Base-by-base conservation (phyloP, 2,797 vertebrate genomes). In the Threskiornis aethiopicus region DNA sequence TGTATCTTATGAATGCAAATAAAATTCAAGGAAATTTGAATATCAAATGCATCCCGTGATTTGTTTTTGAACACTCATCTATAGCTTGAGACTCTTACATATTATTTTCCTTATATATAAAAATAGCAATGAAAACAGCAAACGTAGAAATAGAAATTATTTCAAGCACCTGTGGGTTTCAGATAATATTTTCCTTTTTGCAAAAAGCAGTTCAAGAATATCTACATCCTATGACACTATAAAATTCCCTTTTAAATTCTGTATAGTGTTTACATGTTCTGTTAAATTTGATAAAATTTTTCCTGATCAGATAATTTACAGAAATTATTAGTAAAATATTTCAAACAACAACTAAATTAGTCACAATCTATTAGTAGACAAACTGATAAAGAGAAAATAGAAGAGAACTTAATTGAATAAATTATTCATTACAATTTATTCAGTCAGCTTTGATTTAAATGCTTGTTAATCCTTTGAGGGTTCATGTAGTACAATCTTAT, bases 391-490 rank as follows among this genome's bases (percentile, higher is more conserved):
- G 77, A 89, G 62, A 87, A 90, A 91, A 93, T n/a, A 90, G 80
- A 84, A 90, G 31, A 70, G 2, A 96, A 92, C 62, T 89, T 97
- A 94, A 95, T 73, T 83, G 71, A 90, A 96, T 93, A 96, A 94
- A 95, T 94, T 85, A 94, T 96, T 96, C 77, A 93, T 79, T 80
- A 64, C 13, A 47, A 67, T 92, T 92, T 93, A 85, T 90, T 93
- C 90, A 92, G 84, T 77, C 52, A 83, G 61, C 41, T 92, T 94
- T 93, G 49, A 96, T 92, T 97, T 80, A 94, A 92, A 96, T 90
- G 84, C 29, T 80, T 94, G 81, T 87, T 95, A 84, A 95, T 93
- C 84, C 92, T 94, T 83, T 85, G 81, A 92, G 88, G 21, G 21
- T 89, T 91, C 73, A 33, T 83, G 55, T 75, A 77, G 44, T 70